phyloP scores from a whole-genome alignment of 2,797 vertebrate species.

The Mormyrus proboscirostris region DNA sequence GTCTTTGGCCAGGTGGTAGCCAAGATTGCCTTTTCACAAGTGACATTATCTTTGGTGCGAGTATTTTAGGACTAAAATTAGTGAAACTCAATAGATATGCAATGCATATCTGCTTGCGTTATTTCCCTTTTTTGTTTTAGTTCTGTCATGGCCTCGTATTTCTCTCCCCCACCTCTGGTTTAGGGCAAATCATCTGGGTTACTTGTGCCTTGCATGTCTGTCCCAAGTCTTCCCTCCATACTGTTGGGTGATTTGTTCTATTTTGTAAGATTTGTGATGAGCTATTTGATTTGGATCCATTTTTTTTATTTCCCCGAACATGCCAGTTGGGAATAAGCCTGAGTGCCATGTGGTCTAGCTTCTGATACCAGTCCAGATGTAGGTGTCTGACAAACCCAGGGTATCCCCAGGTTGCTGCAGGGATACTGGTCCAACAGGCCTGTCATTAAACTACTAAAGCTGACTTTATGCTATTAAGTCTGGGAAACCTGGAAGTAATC shows the following conservation, averaged over 20 bases:
- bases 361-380: background rate
- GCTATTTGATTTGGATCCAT: background rate
- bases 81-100: background rate
- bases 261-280: background rate
- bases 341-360: background rate
- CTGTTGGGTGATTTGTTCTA: background rate
- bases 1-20: background rate
- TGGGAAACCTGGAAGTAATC: background rate
- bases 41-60: background rate
- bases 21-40: background rate
- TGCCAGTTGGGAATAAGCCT: background rate
- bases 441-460: background rate
- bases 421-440: background rate
- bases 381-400: background rate
- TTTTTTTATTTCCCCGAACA: background rate
- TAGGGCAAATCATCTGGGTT: background rate
- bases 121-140: constrained; percentile 3
- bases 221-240: background rate
- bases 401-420: background rate
- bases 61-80: background rate
- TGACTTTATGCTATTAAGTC: background rate
- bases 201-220: background rate
- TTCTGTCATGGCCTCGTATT: constrained; percentile 19
- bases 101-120: background rate
- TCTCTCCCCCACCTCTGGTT: background rate